Base-by-base conservation (phyloP, 2,113 vertebrate species). In the Oxyruncus cristatus region DNA sequence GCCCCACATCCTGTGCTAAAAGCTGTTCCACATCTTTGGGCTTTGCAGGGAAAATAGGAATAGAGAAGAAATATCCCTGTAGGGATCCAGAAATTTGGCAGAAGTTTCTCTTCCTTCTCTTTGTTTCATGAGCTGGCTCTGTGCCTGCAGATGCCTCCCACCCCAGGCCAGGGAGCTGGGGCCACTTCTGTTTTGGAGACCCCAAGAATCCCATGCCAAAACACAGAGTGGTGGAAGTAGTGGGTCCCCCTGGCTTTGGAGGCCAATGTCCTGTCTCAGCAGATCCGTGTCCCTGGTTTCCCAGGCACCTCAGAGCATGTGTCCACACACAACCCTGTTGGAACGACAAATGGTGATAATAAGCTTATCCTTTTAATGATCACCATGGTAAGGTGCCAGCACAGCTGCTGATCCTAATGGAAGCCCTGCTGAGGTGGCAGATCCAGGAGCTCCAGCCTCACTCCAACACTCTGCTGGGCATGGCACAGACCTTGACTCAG, bases 401-500 rank as follows among this genome's bases (percentile, higher is more conserved):
- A 3, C 68, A 67, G 77, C 93, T 53, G 65, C 68, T 24, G 50
- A 22, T 55, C 92, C 90, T 27, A 1, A n/a, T 6, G 46, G 27
- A 61, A 73, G 35, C 35, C 16, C 63, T 2, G 6, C 63, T 14
- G 77, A 37, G 76, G 71, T 5, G 39, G 73, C 3, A 0, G 19
- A 55, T 52, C 53, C 18, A 9, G 72, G 59, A 33, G 41, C 20
- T 53, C 74, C 85, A 22, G 62, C 73, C 70, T 46, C 6, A 1
- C 20, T 18, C 4, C 68, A 16, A 10, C 35, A 7, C 2, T 1
- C 3, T 2, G 55, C 24, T 0, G 1, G 47, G 47, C 62, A n/a
- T 0, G 0, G 50, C 41, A 28, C 0, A 1, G 3, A 24, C 44
- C 52, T 39, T 0, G 0, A 52, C 89, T 82, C 4, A 0, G 52